Evolutionary conservation across 1,140 invertebrate genomes (phyloP).

Genomic region (Leptopilina boulardi): DNA sequence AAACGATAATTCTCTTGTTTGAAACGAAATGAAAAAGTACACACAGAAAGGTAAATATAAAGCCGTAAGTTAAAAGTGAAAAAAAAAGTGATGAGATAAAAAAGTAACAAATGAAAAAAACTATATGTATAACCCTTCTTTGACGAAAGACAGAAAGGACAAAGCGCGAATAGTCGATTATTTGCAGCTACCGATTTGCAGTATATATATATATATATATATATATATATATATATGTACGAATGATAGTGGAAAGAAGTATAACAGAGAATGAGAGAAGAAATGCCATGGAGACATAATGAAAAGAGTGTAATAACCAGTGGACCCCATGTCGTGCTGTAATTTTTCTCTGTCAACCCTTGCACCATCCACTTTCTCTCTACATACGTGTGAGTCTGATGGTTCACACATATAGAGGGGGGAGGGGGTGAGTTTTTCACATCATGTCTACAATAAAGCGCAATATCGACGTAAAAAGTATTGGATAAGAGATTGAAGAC

Average conservation of each 20-base stretch:
- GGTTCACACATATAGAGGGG: constrained; percentile 39
- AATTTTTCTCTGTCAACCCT: constrained; percentile 53
- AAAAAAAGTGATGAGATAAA: background rate
- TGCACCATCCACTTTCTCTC: background rate
- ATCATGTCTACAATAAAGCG: constrained; percentile 50
- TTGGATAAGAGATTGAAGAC: background rate
- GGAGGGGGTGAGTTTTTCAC: constrained; percentile 29
- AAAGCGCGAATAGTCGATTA: constrained; percentile 23
- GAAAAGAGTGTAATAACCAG: constrained; percentile 40
- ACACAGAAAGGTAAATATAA: background rate
- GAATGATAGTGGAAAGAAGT: constrained; percentile 32
- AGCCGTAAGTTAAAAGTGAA: background rate
- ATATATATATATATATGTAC: background rate
- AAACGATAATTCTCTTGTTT: background rate
- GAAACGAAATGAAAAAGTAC: background rate
- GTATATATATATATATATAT: no score
- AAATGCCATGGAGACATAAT: constrained; percentile 34
- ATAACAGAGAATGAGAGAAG: background rate
- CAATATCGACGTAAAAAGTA: constrained; percentile 47
- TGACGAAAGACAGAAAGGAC: constrained; percentile 16
- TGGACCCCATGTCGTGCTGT: constrained; percentile 43
- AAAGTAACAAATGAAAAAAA: constrained; percentile 11
- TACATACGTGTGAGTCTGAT: constrained; percentile 36
- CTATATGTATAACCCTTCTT: background rate
- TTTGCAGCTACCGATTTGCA: constrained; percentile 27